Evolutionary conservation across 2,888 invertebrate species (phyloP).

Genomic region (Macropis europaea): DNA sequence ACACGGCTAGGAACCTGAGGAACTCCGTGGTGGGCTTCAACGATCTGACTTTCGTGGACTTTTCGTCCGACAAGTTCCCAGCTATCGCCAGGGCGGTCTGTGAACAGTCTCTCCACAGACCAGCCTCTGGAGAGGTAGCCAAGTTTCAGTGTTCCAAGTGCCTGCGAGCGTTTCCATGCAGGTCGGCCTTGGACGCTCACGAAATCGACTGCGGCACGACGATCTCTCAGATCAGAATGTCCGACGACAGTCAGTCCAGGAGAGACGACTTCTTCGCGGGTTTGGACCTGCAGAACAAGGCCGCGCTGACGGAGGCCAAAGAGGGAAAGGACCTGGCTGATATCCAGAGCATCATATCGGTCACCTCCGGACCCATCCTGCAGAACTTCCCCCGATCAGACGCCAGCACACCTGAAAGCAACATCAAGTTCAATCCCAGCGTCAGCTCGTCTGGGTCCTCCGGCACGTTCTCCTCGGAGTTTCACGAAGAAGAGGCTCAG

Average conservation of each 20-base stretch:
- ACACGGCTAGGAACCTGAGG: slow-evolving; percentile 62
- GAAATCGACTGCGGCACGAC: slow-evolving; percentile 81
- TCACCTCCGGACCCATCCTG: slow-evolving; percentile 82
- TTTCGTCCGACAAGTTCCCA: slow-evolving; percentile 89
- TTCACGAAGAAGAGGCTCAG: slow-evolving; percentile 87
- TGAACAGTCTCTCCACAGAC: slow-evolving; percentile 85
- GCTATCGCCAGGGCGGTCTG: slow-evolving; percentile 88
- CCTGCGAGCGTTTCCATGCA: slow-evolving; percentile 86
- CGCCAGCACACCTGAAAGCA: slow-evolving; percentile 68
- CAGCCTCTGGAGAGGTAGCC: slow-evolving; percentile 81
- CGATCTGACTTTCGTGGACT: slow-evolving; percentile 89
- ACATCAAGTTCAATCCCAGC: slow-evolving; percentile 62
- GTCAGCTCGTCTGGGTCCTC: slow-evolving; percentile 73
- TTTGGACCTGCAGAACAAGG: slow-evolving; percentile 88
- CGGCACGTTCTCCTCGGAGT: slow-evolving; percentile 75
- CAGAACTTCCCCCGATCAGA: slow-evolving; percentile 70
- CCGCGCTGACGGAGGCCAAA: slow-evolving; percentile 78
- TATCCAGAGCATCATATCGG: slow-evolving; percentile 90
- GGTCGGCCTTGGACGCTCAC: slow-evolving; percentile 86
- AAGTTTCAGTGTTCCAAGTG: slow-evolving; percentile 87
- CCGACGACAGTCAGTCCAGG: slow-evolving; percentile 82
- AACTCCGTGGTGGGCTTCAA: slow-evolving; percentile 85
- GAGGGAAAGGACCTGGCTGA: slow-evolving; percentile 89
- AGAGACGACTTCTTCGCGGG: slow-evolving; percentile 91
- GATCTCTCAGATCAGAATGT: slow-evolving; percentile 4